Conservation (phyloP, 2,113 vertebrate species). For the Melozone crissalis region DNA sequence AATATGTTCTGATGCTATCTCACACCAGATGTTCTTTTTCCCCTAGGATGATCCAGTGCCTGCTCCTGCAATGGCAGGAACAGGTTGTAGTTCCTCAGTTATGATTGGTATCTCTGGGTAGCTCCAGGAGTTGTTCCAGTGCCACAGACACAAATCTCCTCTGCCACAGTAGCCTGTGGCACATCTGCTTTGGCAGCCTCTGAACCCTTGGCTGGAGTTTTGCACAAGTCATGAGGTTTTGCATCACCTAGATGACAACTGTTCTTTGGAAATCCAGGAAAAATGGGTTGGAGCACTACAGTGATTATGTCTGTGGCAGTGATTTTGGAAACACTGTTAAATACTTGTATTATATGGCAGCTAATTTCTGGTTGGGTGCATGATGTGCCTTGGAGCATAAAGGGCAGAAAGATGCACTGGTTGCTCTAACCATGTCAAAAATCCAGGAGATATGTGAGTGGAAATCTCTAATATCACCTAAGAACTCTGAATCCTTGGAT, state of each 20-base stretch:
- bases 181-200: background rate
- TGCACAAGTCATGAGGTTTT: background rate
- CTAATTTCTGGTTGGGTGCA: background rate
- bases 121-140: background rate
- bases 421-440: background rate
- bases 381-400: background rate
- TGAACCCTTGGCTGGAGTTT: background rate
- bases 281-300: background rate
- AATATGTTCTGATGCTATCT: background rate
- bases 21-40: rapidly evolving
- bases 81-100: background rate
- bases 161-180: background rate
- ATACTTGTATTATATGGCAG: too few species aligned
- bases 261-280: background rate
- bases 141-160: background rate
- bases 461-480: background rate
- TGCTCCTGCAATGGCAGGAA: background rate
- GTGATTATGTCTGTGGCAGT: background rate
- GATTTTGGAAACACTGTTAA: background rate
- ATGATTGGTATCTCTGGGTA: background rate
- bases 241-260: background rate
- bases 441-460: background rate
- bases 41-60: background rate
- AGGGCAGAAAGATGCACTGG: background rate
- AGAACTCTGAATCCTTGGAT: background rate